These are phyloP conservation scores for Drosophila hydei DNA, from an alignment of 1,140 invertebrate genomes.

Conservation along the genomic window DNA sequence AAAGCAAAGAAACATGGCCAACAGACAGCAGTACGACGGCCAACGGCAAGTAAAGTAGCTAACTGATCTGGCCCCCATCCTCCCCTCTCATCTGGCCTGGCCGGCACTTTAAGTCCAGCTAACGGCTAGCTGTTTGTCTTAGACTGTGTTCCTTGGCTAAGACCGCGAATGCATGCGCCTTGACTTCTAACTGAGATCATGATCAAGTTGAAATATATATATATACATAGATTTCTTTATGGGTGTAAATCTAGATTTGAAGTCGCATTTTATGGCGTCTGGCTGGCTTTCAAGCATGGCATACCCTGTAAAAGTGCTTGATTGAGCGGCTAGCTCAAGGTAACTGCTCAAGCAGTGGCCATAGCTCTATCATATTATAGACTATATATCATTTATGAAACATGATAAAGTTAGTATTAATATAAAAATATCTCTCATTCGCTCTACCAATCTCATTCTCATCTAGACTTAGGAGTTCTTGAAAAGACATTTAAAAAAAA, in stretches of 20 bases:
- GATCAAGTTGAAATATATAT: constrained; percentile 3
- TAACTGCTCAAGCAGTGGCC: too few species aligned
- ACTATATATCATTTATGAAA: too few species aligned
- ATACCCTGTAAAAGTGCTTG: not conserved
- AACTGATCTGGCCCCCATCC: constrained; percentile 22
- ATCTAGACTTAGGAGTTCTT: too few species aligned
- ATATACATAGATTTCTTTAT: not conserved
- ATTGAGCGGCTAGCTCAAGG: not conserved
- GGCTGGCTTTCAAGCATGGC: not conserved
- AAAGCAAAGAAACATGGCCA: constrained; percentile 57
- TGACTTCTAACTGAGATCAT: constrained; percentile 5
- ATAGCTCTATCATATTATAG: too few species aligned
- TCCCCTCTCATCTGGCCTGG: not conserved
- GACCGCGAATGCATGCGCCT: not conserved
- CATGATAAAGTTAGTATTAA: too few species aligned
- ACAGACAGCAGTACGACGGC: constrained; percentile 12
- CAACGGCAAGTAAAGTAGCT: constrained; percentile 73
- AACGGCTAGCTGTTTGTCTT: constrained; percentile 54
- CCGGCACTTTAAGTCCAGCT: constrained; percentile 16
- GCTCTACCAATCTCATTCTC: too few species aligned
- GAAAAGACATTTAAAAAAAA: not conserved
- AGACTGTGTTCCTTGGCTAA: constrained; percentile 10
- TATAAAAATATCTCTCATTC: too few species aligned
- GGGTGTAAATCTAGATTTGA: not conserved
- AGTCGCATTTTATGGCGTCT: constrained; percentile 1